Conservation (phyloP, 2,888 invertebrate species). For the Suillia variegata region DNA sequence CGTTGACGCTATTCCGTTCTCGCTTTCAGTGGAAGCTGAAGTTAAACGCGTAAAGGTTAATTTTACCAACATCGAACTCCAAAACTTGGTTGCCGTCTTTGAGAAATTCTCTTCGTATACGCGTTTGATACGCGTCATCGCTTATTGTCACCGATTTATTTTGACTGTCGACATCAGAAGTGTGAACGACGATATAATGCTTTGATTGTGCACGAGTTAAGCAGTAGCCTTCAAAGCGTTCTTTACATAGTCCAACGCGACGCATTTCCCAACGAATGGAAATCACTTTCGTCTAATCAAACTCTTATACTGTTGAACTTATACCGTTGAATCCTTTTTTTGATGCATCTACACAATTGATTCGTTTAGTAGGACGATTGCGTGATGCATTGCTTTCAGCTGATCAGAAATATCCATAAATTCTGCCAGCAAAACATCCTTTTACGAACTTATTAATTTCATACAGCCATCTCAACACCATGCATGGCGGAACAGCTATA, state of each 20-base stretch:
- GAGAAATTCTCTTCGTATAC: too few species aligned
- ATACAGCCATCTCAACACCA: too few species aligned
- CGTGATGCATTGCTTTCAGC: slow-evolving; percentile 7
- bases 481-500: not conserved
- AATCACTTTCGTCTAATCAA: slow-evolving; percentile 5
- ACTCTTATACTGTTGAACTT: slow-evolving; percentile 7
- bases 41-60: too few species aligned
- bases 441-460: too few species aligned
- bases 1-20: too few species aligned
- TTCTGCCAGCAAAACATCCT: too few species aligned
- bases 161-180: not conserved
- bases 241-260: slow-evolving; percentile 9
- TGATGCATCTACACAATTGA: not conserved
- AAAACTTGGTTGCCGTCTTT: too few species aligned
- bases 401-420: not conserved
- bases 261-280: slow-evolving; percentile 13
- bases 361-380: slow-evolving; percentile 14
- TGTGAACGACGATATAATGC: not conserved
- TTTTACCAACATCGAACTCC: too few species aligned
- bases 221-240: not conserved
- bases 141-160: slow-evolving; percentile 8
- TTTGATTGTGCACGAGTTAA: not conserved
- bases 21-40: too few species aligned
- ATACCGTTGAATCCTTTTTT: slow-evolving; percentile 3
- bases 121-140: not conserved